A percentile compares a stretch with the other conserved stretches of the same genome.
Conservation (phyloP, 2,888 invertebrate species). For the Ceramica pisi region DNA sequence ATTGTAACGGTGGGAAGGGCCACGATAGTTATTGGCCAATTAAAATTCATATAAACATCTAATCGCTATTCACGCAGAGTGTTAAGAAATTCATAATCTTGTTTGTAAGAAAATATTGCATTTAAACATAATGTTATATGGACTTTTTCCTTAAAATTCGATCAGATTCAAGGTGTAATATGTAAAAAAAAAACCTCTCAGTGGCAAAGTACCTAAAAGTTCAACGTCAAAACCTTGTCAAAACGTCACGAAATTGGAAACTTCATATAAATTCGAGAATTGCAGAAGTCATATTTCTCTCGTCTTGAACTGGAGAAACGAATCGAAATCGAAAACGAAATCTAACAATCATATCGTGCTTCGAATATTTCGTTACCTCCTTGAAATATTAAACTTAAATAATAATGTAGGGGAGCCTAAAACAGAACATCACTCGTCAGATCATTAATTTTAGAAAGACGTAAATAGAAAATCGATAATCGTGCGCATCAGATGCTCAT, state of each 20-base stretch:
- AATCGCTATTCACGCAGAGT: constrained; percentile 10
- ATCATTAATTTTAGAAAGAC: constrained; percentile 13
- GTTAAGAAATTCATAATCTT: constrained; percentile 16
- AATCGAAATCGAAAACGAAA: not conserved
- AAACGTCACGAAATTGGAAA: too few species aligned
- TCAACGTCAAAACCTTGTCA: too few species aligned
- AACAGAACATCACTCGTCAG: constrained; percentile 6
- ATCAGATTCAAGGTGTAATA: too few species aligned
- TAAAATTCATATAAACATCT: constrained; percentile 34
- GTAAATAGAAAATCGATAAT: constrained; percentile 19
- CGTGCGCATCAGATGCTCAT: constrained; percentile 10
- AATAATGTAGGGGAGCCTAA: constrained; percentile 5
- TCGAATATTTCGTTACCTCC: constrained; percentile 10
- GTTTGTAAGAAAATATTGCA: not conserved
- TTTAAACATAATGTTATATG: not conserved
- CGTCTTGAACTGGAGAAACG: not conserved
- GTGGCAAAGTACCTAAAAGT: too few species aligned
- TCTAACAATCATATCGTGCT: not conserved
- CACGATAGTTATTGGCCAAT: constrained; percentile 40
- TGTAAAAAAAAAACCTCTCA: too few species aligned
- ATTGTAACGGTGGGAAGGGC: constrained; percentile 38
- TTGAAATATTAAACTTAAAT: constrained; percentile 22
- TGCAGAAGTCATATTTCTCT: too few species aligned
- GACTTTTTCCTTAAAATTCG: too few species aligned
- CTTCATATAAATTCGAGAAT: too few species aligned